These are phyloP conservation scores for Vireo altiloquus DNA, from an alignment of 2,113 vertebrate species.

Conservation along the genomic window DNA sequence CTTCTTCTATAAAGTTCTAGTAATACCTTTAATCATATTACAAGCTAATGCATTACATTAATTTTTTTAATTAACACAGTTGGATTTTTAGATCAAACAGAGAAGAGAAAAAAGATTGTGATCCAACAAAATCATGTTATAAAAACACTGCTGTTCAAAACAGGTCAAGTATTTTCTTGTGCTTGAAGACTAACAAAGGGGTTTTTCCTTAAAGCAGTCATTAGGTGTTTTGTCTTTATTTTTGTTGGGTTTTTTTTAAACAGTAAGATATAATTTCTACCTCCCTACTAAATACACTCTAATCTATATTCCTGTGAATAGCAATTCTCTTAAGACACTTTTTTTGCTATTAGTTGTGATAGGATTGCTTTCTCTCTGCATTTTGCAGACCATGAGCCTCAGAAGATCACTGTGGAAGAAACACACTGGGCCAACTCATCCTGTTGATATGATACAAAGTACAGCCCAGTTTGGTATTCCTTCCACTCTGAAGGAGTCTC, in stretches of 20 bases:
- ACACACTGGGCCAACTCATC: neutral
- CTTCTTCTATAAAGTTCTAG: neutral
- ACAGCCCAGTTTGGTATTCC: neutral
- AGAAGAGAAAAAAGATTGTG: neutral
- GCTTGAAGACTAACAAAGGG: neutral
- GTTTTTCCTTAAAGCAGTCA: neutral
- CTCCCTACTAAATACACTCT: neutral
- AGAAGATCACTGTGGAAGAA: neutral
- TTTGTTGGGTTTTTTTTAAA: neutral
- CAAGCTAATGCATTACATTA: neutral
- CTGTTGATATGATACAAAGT: neutral
- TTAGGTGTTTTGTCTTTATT: neutral
- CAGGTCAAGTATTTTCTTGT: neutral
- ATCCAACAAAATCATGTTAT: neutral
- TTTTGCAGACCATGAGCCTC: neutral
- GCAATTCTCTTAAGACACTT: neutral
- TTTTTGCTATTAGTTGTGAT: neutral
- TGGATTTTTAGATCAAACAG: slow-evolving; percentile 16
- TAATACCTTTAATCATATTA: slow-evolving; percentile 24
- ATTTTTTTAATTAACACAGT: slow-evolving; percentile 23
- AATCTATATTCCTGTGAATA: neutral
- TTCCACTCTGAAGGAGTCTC: neutral
- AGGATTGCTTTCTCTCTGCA: neutral
- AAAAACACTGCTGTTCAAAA: neutral
- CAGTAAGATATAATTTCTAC: neutral